Conservation (phyloP, 2,888 invertebrate genomes). For the Diogma glabrata region DNA sequence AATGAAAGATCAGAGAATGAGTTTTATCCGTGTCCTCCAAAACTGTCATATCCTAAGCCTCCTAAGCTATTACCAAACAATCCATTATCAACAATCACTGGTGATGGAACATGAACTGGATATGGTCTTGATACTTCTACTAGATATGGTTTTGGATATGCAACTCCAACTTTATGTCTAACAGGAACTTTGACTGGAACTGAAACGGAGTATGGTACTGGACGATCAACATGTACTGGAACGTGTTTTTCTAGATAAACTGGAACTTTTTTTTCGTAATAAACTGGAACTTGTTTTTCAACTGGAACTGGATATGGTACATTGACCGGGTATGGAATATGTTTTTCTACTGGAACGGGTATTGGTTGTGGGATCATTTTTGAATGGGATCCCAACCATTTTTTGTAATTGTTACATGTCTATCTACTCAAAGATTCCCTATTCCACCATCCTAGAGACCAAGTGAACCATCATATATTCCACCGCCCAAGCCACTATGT, state of each 20-base stretch:
- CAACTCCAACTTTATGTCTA: conserved; percentile 18
- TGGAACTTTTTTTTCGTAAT: conserved; percentile 11
- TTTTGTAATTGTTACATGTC: conserved; percentile 14
- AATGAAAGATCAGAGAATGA: conserved; percentile 8
- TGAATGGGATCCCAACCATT: no score
- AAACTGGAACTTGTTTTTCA: conserved; percentile 9
- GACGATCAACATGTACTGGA: conserved; percentile 15
- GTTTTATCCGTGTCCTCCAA: background rate
- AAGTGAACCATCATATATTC: no score
- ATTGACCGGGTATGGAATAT: conserved; percentile 14
- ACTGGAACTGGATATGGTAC: conserved; percentile 14
- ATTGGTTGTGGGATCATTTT: conserved; percentile 15
- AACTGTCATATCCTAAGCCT: background rate
- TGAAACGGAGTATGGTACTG: conserved; percentile 19
- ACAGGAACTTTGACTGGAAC: conserved; percentile 19
- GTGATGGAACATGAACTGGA: conserved; percentile 19
- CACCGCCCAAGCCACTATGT: conserved; percentile 5
- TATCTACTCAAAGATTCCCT: conserved; percentile 7
- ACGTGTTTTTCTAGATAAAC: conserved; percentile 14
- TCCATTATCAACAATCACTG: conserved; percentile 17
- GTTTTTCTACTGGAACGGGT: conserved; percentile 14
- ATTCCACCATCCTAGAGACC: no score
- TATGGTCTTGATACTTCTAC: conserved; percentile 19
- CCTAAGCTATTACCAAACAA: background rate
- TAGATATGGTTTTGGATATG: conserved; percentile 18